Evolutionary conservation across 2,113 vertebrate species (phyloP), one percentile per base, ranked within the genome.

Genomic region (Grantiella picta): DNA sequence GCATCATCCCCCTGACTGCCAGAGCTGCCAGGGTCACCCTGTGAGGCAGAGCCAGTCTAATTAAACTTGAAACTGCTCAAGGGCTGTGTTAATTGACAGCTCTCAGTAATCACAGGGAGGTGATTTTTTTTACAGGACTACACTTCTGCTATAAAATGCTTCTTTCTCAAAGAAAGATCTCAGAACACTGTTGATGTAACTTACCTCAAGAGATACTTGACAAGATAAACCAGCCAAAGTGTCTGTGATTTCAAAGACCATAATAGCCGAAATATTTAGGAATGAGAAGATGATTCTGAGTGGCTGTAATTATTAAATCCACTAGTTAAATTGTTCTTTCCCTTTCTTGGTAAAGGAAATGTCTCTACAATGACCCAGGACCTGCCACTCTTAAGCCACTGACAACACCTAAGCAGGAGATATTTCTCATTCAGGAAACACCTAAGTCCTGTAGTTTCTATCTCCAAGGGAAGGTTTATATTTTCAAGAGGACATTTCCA

Each of bases 261-360:
- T 56, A 66, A 66, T 10, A 75, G 29, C 31, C n/a, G 31, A 92
- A 86, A 82, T 9, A 42, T 56, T 73, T 86, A 83, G 77, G 86
- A 92, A 94, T 77, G 8, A 83, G 59, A 93, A 88, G 27, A 93
- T 93, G 60, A 47, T 36, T 56, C 78, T 80, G 54, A 94, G 78
- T 11, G 29, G 24, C 17, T 73, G 27, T 14, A 86, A 50, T 45
- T 91, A 88, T 54, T 56, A 80, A 94, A 88, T 82, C 49, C 64
- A 53, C 52, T 44, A 70, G 47, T 36, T 64, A 83, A 73, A 77
- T 70, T 54, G 42, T 36, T 90, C 59, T 80, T 85, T 86, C 38
- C 7, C 10, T 90, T 88, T 31, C 71, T 82, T 0, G 0, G 15
- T 15, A 73, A 89, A 61, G 29, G 80, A 84, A 75, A 66, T 36